A percentile compares a stretch with the other conserved stretches of the same genome.
These are phyloP conservation scores for Cecidostiba fungosa DNA, from an alignment of 2,888 invertebrate genomes.

Conservation along the genomic window DNA sequence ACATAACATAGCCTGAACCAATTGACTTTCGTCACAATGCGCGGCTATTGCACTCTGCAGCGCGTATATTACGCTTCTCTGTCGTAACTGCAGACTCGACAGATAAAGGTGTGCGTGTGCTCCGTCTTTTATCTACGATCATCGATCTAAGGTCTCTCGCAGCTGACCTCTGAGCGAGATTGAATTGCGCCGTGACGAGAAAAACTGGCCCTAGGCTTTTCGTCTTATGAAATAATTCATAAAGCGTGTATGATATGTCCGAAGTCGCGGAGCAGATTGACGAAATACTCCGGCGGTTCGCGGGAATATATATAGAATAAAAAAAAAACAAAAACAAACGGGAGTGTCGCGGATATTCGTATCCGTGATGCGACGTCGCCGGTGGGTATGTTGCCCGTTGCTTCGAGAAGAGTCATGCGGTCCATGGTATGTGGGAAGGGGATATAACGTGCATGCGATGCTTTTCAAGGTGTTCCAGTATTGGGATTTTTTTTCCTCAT, in stretches of 20 bases:
- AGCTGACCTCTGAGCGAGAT: neutral
- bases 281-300: neutral
- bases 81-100: neutral
- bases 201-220: neutral
- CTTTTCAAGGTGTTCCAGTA: constrained; percentile 41
- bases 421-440: neutral
- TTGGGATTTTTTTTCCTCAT: constrained; percentile 5
- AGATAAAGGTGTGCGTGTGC: neutral
- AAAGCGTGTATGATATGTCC: neutral
- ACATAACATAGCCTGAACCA: neutral
- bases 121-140: neutral
- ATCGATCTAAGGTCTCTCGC: neutral
- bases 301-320: neutral
- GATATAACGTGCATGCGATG: constrained; percentile 3
- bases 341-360: neutral
- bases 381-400: neutral
- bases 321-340: neutral
- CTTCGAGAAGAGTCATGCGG: neutral
- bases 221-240: neutral
- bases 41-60: constrained; percentile 10
- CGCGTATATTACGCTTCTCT: neutral
- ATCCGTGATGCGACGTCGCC: neutral
- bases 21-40: constrained; percentile 6
- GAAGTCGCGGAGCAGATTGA: neutral
- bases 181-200: neutral